A percentile compares a stretch with the other conserved stretches of the same genome.
Conservation (phyloP, 1,140 invertebrate genomes). For the Palaemon carinicauda region DNA sequence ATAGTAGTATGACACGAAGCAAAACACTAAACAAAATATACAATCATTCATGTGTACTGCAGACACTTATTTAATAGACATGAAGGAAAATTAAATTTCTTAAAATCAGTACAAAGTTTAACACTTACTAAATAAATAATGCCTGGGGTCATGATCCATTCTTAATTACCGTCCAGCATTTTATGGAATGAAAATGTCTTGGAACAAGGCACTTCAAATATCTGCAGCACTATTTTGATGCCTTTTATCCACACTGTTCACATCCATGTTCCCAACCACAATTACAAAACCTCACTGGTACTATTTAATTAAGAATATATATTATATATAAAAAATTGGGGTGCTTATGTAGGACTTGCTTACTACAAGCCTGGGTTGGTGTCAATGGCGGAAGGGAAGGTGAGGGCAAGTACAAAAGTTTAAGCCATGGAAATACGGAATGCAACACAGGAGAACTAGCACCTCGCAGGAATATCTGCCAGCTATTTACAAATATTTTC, state of each 20-base stretch:
- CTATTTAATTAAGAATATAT: not conserved
- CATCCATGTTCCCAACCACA: constrained; percentile 39
- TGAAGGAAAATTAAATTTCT: not conserved
- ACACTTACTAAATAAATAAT: constrained; percentile 46
- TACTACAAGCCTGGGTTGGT: constrained; percentile 48
- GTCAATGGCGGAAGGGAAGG: not conserved
- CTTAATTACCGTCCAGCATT: constrained; percentile 13
- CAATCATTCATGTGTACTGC: constrained; percentile 29
- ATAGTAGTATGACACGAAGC: constrained; percentile 32
- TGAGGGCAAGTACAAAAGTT: constrained; percentile 36
- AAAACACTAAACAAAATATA: constrained; percentile 35
- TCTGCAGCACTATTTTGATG: constrained; percentile 24
- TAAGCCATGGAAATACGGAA: constrained; percentile 48
- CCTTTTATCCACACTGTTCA: constrained; percentile 41
- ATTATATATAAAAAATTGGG: constrained; percentile 18
- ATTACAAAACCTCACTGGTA: constrained; percentile 22
- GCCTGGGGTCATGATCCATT: constrained; percentile 27
- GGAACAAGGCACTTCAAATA: constrained; percentile 35
- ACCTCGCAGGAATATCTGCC: constrained; percentile 33
- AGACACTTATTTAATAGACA: not conserved
- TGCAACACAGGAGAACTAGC: constrained; percentile 51
- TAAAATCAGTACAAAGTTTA: constrained; percentile 5
- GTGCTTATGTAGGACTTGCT: constrained; percentile 46
- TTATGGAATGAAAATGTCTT: constrained; percentile 44
- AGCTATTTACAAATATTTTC: constrained; percentile 36